A percentile compares a stretch with the other conserved stretches of the same genome.
These are phyloP conservation scores for Rhinophrynus dorsalis DNA, from an alignment of 2,797 vertebrate species.

Conservation along the genomic window DNA sequence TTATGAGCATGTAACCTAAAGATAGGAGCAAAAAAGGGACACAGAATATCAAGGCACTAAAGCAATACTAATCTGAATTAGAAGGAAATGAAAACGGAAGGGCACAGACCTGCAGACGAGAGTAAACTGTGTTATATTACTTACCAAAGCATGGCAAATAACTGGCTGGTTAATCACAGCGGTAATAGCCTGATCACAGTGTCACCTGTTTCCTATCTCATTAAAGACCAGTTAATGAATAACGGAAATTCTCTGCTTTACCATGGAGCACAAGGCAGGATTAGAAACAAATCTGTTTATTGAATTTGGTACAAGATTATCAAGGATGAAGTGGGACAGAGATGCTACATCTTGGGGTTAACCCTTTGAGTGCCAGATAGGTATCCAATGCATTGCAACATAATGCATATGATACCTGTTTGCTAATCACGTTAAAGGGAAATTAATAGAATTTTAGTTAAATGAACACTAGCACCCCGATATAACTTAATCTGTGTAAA, in stretches of 20 bases:
- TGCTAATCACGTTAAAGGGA: too few relatives aligned
- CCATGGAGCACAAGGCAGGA: neutral
- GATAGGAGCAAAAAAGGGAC: neutral
- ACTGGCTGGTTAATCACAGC: neutral
- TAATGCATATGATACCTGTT: too few relatives aligned
- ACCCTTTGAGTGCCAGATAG: too few relatives aligned
- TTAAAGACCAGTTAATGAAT: slow-evolving; percentile 1
- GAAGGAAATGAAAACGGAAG: neutral
- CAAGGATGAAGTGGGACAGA: too few relatives aligned
- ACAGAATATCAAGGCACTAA: neutral
- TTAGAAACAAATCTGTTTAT: too few relatives aligned
- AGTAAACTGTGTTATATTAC: slow-evolving; percentile 8
- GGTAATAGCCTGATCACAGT: slow-evolving; percentile 8
- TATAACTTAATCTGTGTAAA: too few relatives aligned
- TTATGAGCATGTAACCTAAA: neutral
- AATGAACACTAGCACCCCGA: too few relatives aligned
- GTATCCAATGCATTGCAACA: too few relatives aligned
- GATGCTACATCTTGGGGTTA: too few relatives aligned
- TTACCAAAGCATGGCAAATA: neutral
- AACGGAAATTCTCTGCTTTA: neutral
- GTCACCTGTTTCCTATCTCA: neutral
- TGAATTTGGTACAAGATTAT: too few relatives aligned
- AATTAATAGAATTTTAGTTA: too few relatives aligned
- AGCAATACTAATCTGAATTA: neutral
- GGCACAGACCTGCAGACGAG: neutral